Evolutionary conservation across 2,888 invertebrate species (phyloP).

Genomic region (Conus canariensis): DNA sequence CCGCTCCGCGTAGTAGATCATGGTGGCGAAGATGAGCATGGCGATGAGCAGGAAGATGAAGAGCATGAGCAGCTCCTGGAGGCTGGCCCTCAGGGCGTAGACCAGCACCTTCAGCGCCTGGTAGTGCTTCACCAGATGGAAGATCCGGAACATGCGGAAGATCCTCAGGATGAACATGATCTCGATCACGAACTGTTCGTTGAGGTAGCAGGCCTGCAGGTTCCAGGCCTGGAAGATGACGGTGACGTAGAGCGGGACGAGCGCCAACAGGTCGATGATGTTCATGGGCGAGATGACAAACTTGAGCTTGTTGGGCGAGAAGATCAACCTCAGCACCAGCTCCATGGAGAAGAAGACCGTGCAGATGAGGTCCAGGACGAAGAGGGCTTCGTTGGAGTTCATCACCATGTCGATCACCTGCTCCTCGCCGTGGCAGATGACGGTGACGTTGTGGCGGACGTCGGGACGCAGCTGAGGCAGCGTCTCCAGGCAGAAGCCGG

Average conservation of each 20-base stretch:
- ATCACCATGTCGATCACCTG: slow-evolving; percentile 52
- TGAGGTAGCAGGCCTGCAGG: slow-evolving; percentile 67
- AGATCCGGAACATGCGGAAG: slow-evolving; percentile 79
- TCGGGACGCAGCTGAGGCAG: slow-evolving; percentile 65
- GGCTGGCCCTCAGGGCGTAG: slow-evolving; percentile 79
- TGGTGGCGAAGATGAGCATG: slow-evolving; percentile 77
- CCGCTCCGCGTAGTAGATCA: slow-evolving; percentile 78
- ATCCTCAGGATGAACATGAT: slow-evolving; percentile 80
- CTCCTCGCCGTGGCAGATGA: slow-evolving; percentile 54
- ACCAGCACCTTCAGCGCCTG: slow-evolving; percentile 78
- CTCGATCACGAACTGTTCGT: slow-evolving; percentile 74
- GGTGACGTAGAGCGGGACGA: slow-evolving; percentile 77
- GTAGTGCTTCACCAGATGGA: slow-evolving; percentile 80
- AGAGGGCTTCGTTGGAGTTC: slow-evolving; percentile 65
- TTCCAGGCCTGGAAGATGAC: slow-evolving; percentile 59
- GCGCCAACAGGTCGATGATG: slow-evolving; percentile 75
- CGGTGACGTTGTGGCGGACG: slow-evolving; percentile 47
- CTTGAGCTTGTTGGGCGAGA: slow-evolving; percentile 70
- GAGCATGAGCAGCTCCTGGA: slow-evolving; percentile 77
- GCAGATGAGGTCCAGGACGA: slow-evolving; percentile 73
- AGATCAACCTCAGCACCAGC: slow-evolving; percentile 71
- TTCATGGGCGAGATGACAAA: slow-evolving; percentile 75
- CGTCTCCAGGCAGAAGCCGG: slow-evolving; percentile 76
- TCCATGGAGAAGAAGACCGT: slow-evolving; percentile 76
- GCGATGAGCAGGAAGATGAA: slow-evolving; percentile 77